Evolutionary conservation across 2,888 invertebrate species (phyloP), one percentile per base, ranked within the genome.

Genomic region (Rhabditoides inermis): DNA sequence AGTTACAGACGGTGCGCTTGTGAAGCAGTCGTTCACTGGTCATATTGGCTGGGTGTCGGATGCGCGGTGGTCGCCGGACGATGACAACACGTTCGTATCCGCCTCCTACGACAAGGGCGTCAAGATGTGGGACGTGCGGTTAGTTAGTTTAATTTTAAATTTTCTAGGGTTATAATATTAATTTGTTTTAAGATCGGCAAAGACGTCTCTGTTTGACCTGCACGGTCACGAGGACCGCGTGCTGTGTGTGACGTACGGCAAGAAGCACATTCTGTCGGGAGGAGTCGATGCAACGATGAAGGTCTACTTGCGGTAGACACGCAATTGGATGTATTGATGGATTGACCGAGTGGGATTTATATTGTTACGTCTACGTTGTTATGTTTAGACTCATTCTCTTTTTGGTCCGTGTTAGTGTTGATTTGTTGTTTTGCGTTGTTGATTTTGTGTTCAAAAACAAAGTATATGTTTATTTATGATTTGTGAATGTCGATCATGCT

Each of bases 221-320:
- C 84, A 85, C 49, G 94, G 94, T 0, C 95, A 95, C 77, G 86
- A 88, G 72, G 92, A 91, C 73, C 90, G 79, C 78, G 87, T 90
- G 5, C 81, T 98, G 47, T 86, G 88, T 77, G 88, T 89, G 65
- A 89, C 92, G 79, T 98, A 95, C 94, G 86, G 89, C 1, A 85
- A 88, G 48, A 83, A 86, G 18, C 49, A 63, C 49, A 84, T 98
- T 60, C 83, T 91, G 55, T 92, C 91, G 55, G 95, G 94, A 30
- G 88, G 90, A 12, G 85, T 88, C 32, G 98, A 98, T 79, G 90
- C 90, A 78, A 86, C 88, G 40, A 83, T 98, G 48, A 85, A 92
- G 78, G 74, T 80, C 45, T 81, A n/a, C n/a, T n/a, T n/a, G n/a
- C n/a, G n/a, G n/a, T n/a, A n/a, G n/a, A n/a, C n/a, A n/a, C n/a